A percentile compares a stretch with the other conserved stretches of the same genome.
Conservation (phyloP, 2,797 vertebrate genomes). For the Corythornis leucogaster region DNA sequence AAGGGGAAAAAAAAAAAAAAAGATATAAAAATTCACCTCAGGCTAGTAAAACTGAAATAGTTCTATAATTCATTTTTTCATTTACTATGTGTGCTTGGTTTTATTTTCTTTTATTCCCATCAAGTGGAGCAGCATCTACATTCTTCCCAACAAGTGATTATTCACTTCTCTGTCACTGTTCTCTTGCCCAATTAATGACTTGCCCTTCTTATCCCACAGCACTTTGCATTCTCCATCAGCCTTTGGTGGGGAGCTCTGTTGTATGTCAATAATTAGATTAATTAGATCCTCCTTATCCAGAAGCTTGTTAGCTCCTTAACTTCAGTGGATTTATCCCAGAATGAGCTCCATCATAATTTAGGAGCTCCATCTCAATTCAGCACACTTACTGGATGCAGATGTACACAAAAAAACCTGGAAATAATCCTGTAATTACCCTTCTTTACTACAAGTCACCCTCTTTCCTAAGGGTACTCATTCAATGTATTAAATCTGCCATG, state of each 20-base stretch:
- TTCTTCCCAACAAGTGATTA: neutral
- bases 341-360: too few relatives aligned
- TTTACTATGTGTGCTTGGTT: neutral
- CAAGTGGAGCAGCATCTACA: neutral
- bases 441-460: neutral
- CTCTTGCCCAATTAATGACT: neutral
- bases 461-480: neutral
- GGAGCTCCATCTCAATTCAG: neutral
- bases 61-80: neutral
- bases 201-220: neutral
- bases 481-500: neutral
- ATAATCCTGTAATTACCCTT: neutral
- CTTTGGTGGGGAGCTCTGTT: neutral
- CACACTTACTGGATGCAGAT: rapidly evolving
- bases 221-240: neutral
- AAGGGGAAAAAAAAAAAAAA: neutral
- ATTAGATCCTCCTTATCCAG: neutral
- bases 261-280: neutral
- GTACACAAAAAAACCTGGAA: neutral
- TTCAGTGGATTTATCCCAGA: neutral
- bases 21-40: rapidly evolving
- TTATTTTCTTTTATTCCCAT: neutral
- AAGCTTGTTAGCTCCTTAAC: neutral
- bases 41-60: neutral
- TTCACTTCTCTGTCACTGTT: neutral